Conservation (phyloP, 2,113 vertebrate genomes). For the Chaenogobius annularis region DNA sequence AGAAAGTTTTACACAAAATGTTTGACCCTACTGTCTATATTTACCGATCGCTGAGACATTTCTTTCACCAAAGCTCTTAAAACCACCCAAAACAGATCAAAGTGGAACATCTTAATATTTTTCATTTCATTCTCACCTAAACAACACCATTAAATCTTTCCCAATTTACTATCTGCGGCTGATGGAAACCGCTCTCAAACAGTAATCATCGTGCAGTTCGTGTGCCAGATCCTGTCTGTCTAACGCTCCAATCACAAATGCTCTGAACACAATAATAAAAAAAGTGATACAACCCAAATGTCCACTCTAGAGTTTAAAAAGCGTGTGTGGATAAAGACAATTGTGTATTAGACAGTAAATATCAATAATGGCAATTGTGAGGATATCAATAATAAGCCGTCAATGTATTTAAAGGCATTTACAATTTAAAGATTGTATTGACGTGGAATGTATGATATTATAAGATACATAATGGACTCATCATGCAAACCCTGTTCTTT, state of each 20-base stretch:
- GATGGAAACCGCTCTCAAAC: constrained; percentile 51
- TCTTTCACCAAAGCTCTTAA: background rate
- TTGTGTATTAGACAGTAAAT: no score
- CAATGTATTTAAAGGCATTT: no score
- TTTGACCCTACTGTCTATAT: background rate
- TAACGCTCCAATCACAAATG: constrained; percentile 54
- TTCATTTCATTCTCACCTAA: constrained; percentile 28
- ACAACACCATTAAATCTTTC: constrained; percentile 50
- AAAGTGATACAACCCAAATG: constrained; percentile 42
- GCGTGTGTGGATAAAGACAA: background rate
- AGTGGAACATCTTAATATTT: background rate
- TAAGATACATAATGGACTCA: constrained; percentile 50
- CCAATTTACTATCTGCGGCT: constrained; percentile 65
- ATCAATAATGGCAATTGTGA: no score
- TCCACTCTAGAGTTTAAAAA: constrained; percentile 11
- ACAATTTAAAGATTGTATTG: no score
- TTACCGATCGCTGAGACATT: background rate
- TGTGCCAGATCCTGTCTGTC: constrained; percentile 58
- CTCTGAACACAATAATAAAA: constrained; percentile 64
- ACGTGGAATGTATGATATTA: no score
- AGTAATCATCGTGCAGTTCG: constrained; percentile 53
- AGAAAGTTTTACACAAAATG: background rate
- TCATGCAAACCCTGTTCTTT: constrained; percentile 29
- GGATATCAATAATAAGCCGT: no score
- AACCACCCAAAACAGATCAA: background rate